Evolutionary conservation across 2,113 vertebrate genomes (phyloP).

Genomic region (Mus musculus): GRCm39 chr3:32033501-32034000

Average conservation of each 20-base stretch:
- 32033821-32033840: neutral
- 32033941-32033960: neutral
- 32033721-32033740: neutral
- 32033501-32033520: neutral
- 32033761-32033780: constrained; percentile 50
- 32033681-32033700: neutral
- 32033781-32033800: constrained; percentile 45
- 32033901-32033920: neutral
- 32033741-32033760: constrained; percentile 35
- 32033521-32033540: neutral
- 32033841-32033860: neutral
- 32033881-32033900: neutral
- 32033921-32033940: neutral
- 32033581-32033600: neutral
- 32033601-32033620: neutral
- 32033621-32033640: neutral
- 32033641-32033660: no score
- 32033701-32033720: no score
- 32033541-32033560: neutral
- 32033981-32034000: neutral
- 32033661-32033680: neutral
- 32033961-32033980: neutral
- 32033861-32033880: neutral
- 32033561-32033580: neutral
- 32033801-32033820: constrained; percentile 16